Evolutionary conservation across 2,113 vertebrate genomes (phyloP).

Genomic region (Mormyrus iriodes): DNA sequence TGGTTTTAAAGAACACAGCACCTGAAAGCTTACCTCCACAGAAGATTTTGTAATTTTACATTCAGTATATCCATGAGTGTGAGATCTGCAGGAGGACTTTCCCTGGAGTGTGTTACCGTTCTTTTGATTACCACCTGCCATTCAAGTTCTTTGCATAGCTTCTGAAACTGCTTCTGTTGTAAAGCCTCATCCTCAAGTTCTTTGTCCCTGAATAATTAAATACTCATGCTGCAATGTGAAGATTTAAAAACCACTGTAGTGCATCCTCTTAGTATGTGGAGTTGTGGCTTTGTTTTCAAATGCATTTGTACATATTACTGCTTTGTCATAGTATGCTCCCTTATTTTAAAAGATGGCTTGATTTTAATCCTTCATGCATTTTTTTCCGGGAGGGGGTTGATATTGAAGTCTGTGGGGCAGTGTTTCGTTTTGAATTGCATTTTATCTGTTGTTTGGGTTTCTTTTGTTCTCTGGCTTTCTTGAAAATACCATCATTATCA

Average conservation of each 20-base stretch:
- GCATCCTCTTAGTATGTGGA: neutral
- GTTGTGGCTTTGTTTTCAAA: neutral
- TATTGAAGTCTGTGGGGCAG: neutral
- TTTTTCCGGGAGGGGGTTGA: neutral
- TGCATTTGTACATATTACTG: neutral
- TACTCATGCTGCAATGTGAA: neutral
- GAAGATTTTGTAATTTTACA: neutral
- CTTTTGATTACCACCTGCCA: neutral
- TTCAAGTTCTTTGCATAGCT: neutral
- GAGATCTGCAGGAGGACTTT: neutral
- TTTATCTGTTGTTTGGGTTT: neutral
- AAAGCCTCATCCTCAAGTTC: neutral
- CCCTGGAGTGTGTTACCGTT: neutral
- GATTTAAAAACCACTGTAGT: neutral
- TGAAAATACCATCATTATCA: neutral
- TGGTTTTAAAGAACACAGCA: neutral
- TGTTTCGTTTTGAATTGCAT: neutral
- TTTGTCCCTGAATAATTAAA: neutral
- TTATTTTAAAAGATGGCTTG: neutral
- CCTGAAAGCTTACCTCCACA: neutral
- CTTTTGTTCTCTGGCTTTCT: neutral
- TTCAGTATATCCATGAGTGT: neutral
- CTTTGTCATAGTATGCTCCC: neutral
- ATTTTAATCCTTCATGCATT: neutral
- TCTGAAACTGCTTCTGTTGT: constrained; percentile 1